Evolutionary conservation across 1,140 invertebrate genomes (phyloP), one percentile per base, ranked within the genome.

Genomic region (Planococcus citri): DNA sequence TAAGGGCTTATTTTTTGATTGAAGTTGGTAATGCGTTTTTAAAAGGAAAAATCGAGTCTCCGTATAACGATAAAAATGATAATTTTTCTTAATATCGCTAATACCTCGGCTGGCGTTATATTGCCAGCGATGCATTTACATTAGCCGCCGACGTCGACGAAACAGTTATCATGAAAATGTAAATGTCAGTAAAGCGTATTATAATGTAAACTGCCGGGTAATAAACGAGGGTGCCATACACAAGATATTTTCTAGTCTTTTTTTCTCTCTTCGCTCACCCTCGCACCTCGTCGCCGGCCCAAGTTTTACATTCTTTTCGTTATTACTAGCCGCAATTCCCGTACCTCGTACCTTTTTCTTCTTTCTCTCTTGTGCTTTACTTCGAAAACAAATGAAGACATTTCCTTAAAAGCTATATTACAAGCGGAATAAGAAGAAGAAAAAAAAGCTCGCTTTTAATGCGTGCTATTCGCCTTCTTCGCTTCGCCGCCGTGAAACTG

Each of bases 101-200:
- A 64, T 64, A 64, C 60, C 60, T 64, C 69, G 69, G 25, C 69
- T 58, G 38, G 57, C 57, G 38, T 51, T 58, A 57, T 58, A 69
- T 57, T 57, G 37, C 41, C 37, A 21, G 33, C 27, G 57, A 69
- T 58, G 69, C 69, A 51, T 69, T 69, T 57, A 57, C 69, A 69
- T 58, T 69, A 58, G 38, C 38, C 41, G 57, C 24, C 69, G 41
- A 51, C 69, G 41, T 69, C 38, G 38, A 57, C 57, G 37, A 69
- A 58, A 69, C 69, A 57, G 41, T 57, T 58, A 57, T 69, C 69
- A 58, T 57, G 69, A 57, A 69, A 58, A 51, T 69, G 69, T 69
- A 51, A 69, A 57, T 69, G 57, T 58, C 57, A 51, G 57, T 69
- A 27, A 69, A 58, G 69, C 60, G 60, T 64, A 64, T 64, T 64